Evolutionary conservation across 1,140 invertebrate species (phyloP).

Genomic region (Callitettix versicolor): DNA sequence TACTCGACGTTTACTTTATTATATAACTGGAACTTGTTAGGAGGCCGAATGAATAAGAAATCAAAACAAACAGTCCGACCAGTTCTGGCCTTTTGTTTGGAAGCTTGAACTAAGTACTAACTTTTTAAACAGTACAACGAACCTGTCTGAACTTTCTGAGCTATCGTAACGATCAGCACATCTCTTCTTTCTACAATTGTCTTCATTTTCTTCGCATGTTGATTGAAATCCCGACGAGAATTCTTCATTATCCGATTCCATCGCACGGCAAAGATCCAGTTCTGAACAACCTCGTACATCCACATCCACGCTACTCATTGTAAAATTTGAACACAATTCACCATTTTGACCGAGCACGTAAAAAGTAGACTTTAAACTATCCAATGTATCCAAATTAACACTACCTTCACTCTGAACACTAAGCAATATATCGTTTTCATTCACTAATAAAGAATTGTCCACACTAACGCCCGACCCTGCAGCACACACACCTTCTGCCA

Average conservation of each 20-base stretch:
- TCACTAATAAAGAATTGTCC: conserved; percentile 5
- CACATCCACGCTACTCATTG: conserved; percentile 10
- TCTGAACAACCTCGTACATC: conserved; percentile 5
- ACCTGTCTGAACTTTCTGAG: conserved; percentile 83
- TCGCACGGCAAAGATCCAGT: conserved; percentile 11
- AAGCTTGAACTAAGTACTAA: not conserved
- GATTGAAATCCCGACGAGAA: conserved; percentile 10
- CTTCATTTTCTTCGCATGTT: conserved; percentile 17
- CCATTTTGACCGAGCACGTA: conserved; percentile 10
- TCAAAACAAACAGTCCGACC: too few species aligned
- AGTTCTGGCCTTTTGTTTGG: too few species aligned
- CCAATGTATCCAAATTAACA: not conserved
- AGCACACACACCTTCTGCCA: conserved; percentile 17
- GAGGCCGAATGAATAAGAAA: too few species aligned
- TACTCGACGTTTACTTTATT: too few species aligned
- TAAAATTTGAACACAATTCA: conserved; percentile 14
- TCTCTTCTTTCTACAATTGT: conserved; percentile 60
- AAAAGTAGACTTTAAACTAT: conserved; percentile 4
- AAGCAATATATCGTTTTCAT: conserved; percentile 9
- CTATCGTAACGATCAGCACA: conserved; percentile 79
- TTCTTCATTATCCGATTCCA: conserved; percentile 15
- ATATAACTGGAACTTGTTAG: too few species aligned
- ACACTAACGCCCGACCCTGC: conserved; percentile 8
- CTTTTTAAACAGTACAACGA: conserved; percentile 13
- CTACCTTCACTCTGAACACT: conserved; percentile 5